Percentiles rank a stretch among this genome's conserved stretches.
phyloP scores from a whole-genome alignment of 2,113 vertebrate species.

The Pyxicephalus adspersus region DNA sequence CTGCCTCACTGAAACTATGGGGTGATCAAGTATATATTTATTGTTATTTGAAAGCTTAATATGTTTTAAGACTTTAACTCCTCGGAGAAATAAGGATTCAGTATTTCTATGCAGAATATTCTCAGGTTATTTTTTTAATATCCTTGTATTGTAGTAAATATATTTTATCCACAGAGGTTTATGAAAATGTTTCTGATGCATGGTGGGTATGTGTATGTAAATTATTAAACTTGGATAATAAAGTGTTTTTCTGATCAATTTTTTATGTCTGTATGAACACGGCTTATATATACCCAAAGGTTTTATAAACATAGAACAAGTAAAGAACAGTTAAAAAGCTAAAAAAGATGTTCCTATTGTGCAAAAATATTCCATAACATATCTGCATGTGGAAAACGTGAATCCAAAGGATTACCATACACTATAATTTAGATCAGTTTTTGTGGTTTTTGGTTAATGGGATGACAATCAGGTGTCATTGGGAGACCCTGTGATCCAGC shows the following conservation, averaged over 20 bases:
- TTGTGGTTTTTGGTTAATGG: no score
- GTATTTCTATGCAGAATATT: background rate
- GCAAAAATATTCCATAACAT: no score
- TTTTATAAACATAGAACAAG: no score
- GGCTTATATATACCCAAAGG: no score
- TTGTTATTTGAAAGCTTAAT: background rate
- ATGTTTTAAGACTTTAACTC: no score
- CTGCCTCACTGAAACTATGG: background rate
- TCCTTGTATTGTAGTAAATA: background rate
- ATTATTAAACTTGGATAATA: constrained; percentile 46
- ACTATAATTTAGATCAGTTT: no score
- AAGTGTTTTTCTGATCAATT: constrained; percentile 11
- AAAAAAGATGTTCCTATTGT: no score
- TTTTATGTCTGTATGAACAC: background rate
- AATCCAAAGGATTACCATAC: no score
- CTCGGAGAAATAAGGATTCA: background rate
- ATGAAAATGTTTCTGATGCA: constrained; percentile 6
- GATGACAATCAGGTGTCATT: no score
- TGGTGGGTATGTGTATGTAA: background rate
- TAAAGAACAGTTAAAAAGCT: no score
- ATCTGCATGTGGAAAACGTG: no score
- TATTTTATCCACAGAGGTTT: constrained; percentile 14
- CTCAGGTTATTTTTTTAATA: background rate
- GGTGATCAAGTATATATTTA: constrained; percentile 5
- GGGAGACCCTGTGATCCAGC: no score